Evolutionary conservation across 2,888 invertebrate species (phyloP).

Genomic region (Epistrophe eligans): DNA sequence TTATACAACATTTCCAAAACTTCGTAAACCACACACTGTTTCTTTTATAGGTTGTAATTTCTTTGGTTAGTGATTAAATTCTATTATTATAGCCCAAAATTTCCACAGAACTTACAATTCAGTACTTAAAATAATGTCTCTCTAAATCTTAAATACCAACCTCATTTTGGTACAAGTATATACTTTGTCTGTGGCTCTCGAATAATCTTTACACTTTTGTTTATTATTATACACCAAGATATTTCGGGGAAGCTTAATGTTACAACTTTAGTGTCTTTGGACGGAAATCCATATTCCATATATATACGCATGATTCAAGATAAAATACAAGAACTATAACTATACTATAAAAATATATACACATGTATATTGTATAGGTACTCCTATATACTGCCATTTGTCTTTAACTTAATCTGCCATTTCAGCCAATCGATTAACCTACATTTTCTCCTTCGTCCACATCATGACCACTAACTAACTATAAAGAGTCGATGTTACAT

Average conservation of each 20-base stretch:
- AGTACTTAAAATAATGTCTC: neutral
- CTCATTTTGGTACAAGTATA: neutral
- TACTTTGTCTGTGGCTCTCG: neutral
- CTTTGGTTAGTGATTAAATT: neutral
- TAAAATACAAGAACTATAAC: neutral
- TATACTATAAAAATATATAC: constrained; percentile 5
- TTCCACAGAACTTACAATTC: neutral
- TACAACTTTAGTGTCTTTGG: constrained; percentile 6
- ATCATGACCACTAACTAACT: constrained; percentile 38
- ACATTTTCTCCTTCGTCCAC: constrained; percentile 43
- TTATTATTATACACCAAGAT: neutral
- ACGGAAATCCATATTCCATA: neutral
- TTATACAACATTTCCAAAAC: neutral
- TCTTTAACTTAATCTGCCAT: constrained; percentile 47
- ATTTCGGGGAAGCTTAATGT: neutral
- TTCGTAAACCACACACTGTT: neutral
- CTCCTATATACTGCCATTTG: constrained; percentile 18
- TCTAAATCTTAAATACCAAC: constrained; percentile 1
- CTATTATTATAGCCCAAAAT: neutral
- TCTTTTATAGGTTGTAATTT: neutral
- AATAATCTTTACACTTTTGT: constrained; percentile 19
- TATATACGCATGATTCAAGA: constrained; percentile 20
- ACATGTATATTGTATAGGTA: neutral
- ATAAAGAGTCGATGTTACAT: constrained; percentile 21
- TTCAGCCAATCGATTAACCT: constrained; percentile 65